These are phyloP conservation scores for Astreopora myriophthalma DNA, from an alignment of 64 coral and sea anemone genomes.

Conservation along the genomic window DNA sequence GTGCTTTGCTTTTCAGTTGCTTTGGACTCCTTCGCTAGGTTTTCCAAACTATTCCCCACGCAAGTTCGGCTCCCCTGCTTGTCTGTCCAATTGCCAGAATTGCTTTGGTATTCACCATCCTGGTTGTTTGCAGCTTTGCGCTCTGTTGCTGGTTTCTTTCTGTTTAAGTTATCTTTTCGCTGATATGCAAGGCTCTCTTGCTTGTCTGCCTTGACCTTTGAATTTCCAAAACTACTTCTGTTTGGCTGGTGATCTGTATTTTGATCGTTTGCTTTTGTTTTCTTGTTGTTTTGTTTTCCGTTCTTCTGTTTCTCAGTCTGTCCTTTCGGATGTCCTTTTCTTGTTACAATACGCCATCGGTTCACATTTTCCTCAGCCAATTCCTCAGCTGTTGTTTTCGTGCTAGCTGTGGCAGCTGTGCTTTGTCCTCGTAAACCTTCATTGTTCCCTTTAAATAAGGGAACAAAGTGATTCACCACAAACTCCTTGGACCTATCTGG, in stretches of 20 bases:
- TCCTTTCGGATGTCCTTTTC: neutral
- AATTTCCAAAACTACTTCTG: neutral
- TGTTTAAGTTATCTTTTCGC: neutral
- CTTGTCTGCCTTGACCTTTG: neutral
- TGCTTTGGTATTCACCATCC: neutral
- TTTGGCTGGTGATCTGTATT: neutral
- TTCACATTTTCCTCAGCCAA: neutral
- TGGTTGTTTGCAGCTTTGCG: neutral
- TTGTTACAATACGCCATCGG: neutral
- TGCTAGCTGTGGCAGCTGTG: neutral
- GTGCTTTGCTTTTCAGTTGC: neutral
- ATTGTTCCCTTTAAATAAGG: neutral
- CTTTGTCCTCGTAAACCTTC: neutral
- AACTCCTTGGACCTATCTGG: constrained; percentile 42
- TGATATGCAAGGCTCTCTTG: neutral
- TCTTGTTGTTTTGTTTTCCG: neutral
- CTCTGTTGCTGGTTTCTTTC: neutral
- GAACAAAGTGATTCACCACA: constrained; percentile 23
- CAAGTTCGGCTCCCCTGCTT: neutral
- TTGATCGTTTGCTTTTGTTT: neutral
- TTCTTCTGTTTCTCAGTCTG: neutral
- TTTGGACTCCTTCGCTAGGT: neutral
- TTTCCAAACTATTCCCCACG: neutral
- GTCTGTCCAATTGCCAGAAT: neutral
- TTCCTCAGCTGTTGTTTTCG: neutral